phyloP scores from a whole-genome alignment of 2,888 invertebrate species.

The Folsomia manolachei region DNA sequence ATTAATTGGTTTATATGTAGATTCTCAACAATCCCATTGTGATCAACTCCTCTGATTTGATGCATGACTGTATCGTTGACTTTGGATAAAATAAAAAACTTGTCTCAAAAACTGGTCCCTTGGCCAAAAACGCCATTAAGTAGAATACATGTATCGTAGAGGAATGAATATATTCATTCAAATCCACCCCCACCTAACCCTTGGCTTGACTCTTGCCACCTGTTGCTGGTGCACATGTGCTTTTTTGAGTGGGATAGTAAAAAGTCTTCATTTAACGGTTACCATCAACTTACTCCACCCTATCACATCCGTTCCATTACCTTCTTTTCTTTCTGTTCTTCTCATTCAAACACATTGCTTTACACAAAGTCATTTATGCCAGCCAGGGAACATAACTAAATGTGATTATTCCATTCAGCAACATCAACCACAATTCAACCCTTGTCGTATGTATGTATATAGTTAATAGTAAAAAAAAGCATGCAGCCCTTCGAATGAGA shows the following conservation, averaged over 20 bases:
- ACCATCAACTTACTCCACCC: slow-evolving; percentile 41
- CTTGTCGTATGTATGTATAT: neutral
- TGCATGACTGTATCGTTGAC: no score
- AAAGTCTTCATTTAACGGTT: slow-evolving; percentile 46
- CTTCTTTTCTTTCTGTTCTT: slow-evolving; percentile 20
- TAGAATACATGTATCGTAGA: no score
- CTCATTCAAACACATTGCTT: slow-evolving; percentile 16
- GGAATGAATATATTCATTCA: no score
- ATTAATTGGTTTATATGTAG: no score
- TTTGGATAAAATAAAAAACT: no score
- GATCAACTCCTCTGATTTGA: no score
- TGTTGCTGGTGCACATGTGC: slow-evolving; percentile 40
- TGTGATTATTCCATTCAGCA: neutral
- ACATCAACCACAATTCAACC: neutral
- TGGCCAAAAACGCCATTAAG: no score
- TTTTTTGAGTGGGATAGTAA: slow-evolving; percentile 1
- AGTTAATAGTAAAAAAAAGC: neutral
- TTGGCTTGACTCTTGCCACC: slow-evolving; percentile 37
- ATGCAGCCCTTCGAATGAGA: neutral
- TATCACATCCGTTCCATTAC: slow-evolving; percentile 48
- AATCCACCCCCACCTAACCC: no score
- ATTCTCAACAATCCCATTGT: no score
- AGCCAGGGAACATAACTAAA: neutral
- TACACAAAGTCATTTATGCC: neutral
- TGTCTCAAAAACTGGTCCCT: no score